Evolutionary conservation across 2,888 invertebrate genomes (phyloP), one percentile per base, ranked within the genome.

Genomic region (Spisula subtruncata): DNA sequence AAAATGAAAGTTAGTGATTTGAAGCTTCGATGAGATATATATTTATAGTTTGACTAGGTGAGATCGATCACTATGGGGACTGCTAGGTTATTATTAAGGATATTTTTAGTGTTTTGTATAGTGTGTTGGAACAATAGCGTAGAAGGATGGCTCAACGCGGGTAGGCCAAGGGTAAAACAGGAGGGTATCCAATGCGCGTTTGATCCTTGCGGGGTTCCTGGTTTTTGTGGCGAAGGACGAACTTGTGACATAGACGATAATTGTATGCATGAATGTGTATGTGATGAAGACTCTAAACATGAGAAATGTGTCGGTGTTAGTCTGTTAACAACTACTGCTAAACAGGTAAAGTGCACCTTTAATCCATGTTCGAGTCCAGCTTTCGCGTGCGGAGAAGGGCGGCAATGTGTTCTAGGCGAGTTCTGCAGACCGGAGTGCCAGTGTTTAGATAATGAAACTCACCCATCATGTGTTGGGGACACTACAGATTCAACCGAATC

Each of bases 161-260:
- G 85, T 1, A 80, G 41, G 46, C 86, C 80, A 25, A 66, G 14
- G 41, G 41, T 41, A 41, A 41, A 41, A 41, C 41, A 41, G 8
- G n/a, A 87, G 14, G 85, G 71, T 20, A 75, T 86, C 6, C 81
- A 82, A 35, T 90, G 90, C 41, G 88, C 90, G 10, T 90, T 90
- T 51, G 86, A 90, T 71, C 90, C 90, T 71, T 90, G 90, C 41
- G 60, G 75, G n/a, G 86, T 90, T 8, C 56, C 88, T 0, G 88
- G 86, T 18, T 90, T 90, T 56, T 90, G 90, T 66, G 88, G 88
- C 25, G 41, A 41, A 14, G 90, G 90, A 32, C 83, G 88, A 18
- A 66, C 86, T 32, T 90, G 90, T 56, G 81, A 86, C 25, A 88
- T 90, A 80, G 86, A 88, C 41, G 86, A 83, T 1, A 86, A 83